A percentile compares a stretch with the other conserved stretches of the same genome.
Evolutionary conservation across 1,140 invertebrate genomes (phyloP).

Genomic region (Cylas formicarius): DNA sequence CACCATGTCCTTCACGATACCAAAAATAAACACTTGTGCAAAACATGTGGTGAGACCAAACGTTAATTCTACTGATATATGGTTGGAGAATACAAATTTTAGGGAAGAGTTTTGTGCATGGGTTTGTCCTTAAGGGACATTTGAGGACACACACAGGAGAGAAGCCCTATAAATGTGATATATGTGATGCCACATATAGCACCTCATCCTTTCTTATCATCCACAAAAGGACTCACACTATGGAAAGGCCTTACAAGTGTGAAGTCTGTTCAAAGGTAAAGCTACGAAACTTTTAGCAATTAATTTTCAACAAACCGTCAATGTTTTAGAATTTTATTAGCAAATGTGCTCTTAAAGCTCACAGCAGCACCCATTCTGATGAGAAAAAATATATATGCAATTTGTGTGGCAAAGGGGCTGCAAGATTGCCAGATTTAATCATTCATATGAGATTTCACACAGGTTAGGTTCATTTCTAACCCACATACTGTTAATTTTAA

Average conservation of each 20-base stretch:
- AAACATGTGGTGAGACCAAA: conserved; percentile 52
- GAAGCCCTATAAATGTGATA: conserved; percentile 54
- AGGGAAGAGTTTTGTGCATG: conserved; percentile 35
- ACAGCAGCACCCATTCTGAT: conserved; percentile 41
- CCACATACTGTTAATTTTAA: neutral
- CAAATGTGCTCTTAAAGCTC: conserved; percentile 29
- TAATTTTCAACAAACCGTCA: neutral
- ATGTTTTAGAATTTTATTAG: conserved; percentile 31
- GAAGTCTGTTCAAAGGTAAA: conserved; percentile 30
- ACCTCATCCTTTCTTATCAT: conserved; percentile 75
- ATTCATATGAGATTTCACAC: conserved; percentile 47
- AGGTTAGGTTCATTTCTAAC: conserved; percentile 23
- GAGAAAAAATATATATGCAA: conserved; percentile 35
- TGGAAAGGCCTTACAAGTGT: conserved; percentile 34
- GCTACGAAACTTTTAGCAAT: no score
- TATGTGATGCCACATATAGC: conserved; percentile 44
- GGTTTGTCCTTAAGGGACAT: conserved; percentile 30
- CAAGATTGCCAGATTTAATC: conserved; percentile 37
- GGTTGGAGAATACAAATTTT: conserved; percentile 7
- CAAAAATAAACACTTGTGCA: conserved; percentile 61
- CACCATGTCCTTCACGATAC: conserved; percentile 51
- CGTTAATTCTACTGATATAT: neutral
- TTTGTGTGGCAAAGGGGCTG: conserved; percentile 32
- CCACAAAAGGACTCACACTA: conserved; percentile 69
- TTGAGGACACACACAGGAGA: conserved; percentile 58